These are phyloP conservation scores for Amphiprion clarkii DNA, from an alignment of 2,797 vertebrate genomes.

Conservation along the genomic window DNA sequence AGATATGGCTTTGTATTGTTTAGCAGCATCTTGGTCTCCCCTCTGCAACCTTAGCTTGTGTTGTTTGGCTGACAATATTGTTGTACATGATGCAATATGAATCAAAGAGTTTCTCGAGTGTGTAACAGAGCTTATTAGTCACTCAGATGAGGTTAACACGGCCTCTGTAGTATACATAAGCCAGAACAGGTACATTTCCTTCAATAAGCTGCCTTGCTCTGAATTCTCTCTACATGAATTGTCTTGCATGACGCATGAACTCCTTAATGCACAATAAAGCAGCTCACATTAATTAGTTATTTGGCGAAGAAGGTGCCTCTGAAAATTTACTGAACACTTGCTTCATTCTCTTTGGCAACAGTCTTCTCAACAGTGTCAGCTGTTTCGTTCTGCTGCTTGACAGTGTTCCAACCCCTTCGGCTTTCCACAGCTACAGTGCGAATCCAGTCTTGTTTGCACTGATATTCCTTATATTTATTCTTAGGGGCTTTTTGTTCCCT, in stretches of 20 bases:
- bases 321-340: conserved; percentile 55
- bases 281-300: conserved; percentile 59
- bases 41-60: background rate
- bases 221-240: conserved; percentile 31
- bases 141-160: conserved; percentile 24
- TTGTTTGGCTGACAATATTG: conserved; percentile 6
- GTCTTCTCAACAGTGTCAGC: conserved; percentile 60
- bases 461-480: conserved; percentile 54
- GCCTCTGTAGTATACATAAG: conserved; percentile 19
- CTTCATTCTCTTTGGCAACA: conserved; percentile 59
- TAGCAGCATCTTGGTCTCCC: background rate
- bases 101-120: conserved; percentile 14
- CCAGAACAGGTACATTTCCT: conserved; percentile 40
- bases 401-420: conserved; percentile 53
- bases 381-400: conserved; percentile 69
- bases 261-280: conserved; percentile 39
- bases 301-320: conserved; percentile 45
- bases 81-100: conserved; percentile 21
- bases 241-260: conserved; percentile 23
- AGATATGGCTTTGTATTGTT: background rate
- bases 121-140: conserved; percentile 37
- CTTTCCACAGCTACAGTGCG: conserved; percentile 36
- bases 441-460: conserved; percentile 52
- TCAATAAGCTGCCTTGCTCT: conserved; percentile 21
- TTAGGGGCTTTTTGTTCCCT: background rate